Percentiles rank a stretch among this genome's conserved stretches.
phyloP scores from a whole-genome alignment of 2,113 vertebrate genomes.

The Embiotoca jacksoni region DNA sequence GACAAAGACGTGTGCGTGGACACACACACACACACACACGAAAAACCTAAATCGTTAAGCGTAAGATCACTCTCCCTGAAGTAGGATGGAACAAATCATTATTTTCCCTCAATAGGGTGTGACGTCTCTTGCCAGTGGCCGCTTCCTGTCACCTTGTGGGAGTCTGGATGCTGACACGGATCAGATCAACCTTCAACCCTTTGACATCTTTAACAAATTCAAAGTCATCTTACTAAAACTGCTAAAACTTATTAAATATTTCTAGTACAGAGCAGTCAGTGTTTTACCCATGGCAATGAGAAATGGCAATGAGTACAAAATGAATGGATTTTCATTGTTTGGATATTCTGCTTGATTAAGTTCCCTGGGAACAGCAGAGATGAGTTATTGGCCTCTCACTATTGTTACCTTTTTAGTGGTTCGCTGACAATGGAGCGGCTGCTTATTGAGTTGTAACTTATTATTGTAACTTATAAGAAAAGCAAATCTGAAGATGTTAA shows the following conservation, averaged over 20 bases:
- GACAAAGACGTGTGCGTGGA: slow-evolving; percentile 5
- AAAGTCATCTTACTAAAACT: not conserved
- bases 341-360: no score
- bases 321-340: no score
- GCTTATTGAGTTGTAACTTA: no score
- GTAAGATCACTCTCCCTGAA: slow-evolving; percentile 9
- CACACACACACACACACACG: not conserved
- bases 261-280: not conserved
- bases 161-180: slow-evolving; percentile 14
- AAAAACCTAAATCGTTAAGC: not conserved
- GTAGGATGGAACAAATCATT: slow-evolving; percentile 33
- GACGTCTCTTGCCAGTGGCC: slow-evolving; percentile 4
- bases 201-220: not conserved
- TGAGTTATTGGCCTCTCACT: no score
- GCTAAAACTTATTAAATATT: not conserved
- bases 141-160: not conserved
- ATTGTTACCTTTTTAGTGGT: no score
- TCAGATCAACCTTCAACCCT: slow-evolving; percentile 19
- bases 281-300: no score
- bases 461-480: no score
- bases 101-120: slow-evolving; percentile 21
- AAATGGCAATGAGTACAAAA: no score
- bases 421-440: no score
- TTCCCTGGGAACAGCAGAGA: no score
- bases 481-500: no score